Percentiles rank a stretch among this genome's conserved stretches.
These are phyloP conservation scores for Dicranocentrus wangi DNA, from an alignment of 2,888 invertebrate species.

Conservation along the genomic window DNA sequence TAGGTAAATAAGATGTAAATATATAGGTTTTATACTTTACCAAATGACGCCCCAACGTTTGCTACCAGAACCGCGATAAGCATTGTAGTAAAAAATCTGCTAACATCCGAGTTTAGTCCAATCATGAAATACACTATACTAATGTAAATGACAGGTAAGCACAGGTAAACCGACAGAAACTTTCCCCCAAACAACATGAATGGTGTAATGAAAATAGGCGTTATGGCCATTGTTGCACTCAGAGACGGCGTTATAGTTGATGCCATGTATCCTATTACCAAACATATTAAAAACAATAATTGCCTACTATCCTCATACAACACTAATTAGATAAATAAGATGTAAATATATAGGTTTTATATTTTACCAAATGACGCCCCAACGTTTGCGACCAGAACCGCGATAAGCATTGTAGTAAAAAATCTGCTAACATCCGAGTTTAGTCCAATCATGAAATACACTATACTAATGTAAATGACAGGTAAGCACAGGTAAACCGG, in stretches of 20 bases:
- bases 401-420: constrained; percentile 80
- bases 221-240: constrained; percentile 88
- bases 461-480: constrained; percentile 85
- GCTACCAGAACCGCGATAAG: constrained; percentile 86
- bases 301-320: too few species aligned
- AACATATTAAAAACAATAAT: background rate
- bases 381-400: constrained; percentile 89
- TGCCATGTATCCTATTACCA: constrained; percentile 88
- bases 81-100: constrained; percentile 80
- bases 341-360: too few species aligned
- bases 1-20: too few species aligned
- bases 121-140: constrained; percentile 91
- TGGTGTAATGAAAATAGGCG: constrained; percentile 94
- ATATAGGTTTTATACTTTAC: constrained; percentile 78
- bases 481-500: constrained; percentile 91
- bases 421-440: constrained; percentile 82
- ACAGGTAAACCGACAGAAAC: constrained; percentile 88
- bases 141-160: constrained; percentile 88
- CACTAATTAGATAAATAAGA: too few species aligned
- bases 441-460: constrained; percentile 92
- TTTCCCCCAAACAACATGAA: constrained; percentile 93
- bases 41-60: constrained; percentile 91
- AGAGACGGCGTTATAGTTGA: constrained; percentile 82
- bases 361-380: constrained; percentile 88
- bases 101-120: constrained; percentile 83